These are phyloP conservation scores for Caenorhabditis becei DNA, from an alignment of 2,888 invertebrate species.

Conservation along the genomic window DNA sequence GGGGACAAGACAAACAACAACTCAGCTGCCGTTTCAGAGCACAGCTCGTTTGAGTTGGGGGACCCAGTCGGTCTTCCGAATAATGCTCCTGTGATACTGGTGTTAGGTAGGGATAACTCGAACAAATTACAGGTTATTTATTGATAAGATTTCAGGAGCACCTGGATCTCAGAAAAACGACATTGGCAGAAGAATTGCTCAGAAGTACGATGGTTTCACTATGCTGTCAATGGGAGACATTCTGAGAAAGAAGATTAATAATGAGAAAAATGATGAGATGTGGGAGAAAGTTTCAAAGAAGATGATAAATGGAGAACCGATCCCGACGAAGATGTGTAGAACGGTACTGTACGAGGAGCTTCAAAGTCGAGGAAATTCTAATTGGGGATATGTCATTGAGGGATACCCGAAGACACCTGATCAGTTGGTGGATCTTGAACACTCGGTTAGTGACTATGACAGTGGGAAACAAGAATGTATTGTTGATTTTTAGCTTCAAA, in stretches of 20 bases:
- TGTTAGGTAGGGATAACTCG: slow-evolving; percentile 74
- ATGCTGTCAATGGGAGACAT: slow-evolving; percentile 81
- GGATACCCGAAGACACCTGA: slow-evolving; percentile 83
- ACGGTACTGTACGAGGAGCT: slow-evolving; percentile 81
- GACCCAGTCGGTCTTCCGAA: slow-evolving; percentile 68
- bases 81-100: slow-evolving; percentile 79
- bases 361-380: slow-evolving; percentile 74
- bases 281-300: slow-evolving; percentile 80
- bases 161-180: slow-evolving; percentile 80
- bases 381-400: slow-evolving; percentile 83
- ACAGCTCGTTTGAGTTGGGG: slow-evolving; percentile 48
- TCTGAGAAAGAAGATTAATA: slow-evolving; percentile 80
- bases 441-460: slow-evolving; percentile 66
- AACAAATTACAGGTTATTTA: not conserved
- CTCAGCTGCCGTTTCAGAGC: slow-evolving; percentile 53
- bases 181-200: slow-evolving; percentile 76
- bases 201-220: slow-evolving; percentile 80
- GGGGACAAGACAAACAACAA: slow-evolving; percentile 14
- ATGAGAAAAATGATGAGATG: slow-evolving; percentile 73
- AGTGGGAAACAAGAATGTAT: not conserved
- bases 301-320: slow-evolving; percentile 79
- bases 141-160: slow-evolving; percentile 71
- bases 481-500: slow-evolving; percentile 67
- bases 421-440: slow-evolving; percentile 82
- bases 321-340: slow-evolving; percentile 82